These are phyloP conservation scores for Numenius arquata DNA, from an alignment of 2,113 vertebrate genomes.

Conservation along the genomic window DNA sequence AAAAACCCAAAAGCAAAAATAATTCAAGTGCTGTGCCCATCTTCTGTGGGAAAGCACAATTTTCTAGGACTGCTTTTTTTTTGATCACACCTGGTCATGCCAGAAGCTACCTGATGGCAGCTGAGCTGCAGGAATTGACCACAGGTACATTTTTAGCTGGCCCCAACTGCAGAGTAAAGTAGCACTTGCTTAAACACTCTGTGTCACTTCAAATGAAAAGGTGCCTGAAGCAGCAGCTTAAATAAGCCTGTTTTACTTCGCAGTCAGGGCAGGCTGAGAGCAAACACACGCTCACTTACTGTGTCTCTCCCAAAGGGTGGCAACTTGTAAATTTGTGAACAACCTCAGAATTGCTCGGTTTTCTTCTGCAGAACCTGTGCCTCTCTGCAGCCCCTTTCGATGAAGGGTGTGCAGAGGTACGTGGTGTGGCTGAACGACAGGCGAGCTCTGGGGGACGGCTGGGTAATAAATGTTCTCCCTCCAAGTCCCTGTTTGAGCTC, in stretches of 20 bases:
- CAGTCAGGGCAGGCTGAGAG: background rate
- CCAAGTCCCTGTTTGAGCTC: background rate
- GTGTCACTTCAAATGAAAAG: background rate
- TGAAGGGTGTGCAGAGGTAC: background rate
- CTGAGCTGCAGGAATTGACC: background rate
- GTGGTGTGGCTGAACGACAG: background rate
- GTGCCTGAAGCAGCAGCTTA: background rate
- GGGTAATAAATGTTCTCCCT: background rate
- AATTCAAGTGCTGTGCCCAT: background rate
- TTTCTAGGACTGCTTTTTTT: background rate
- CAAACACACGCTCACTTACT: background rate
- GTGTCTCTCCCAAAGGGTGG: background rate
- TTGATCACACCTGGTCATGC: background rate
- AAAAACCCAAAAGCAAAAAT: background rate
- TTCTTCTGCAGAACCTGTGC: background rate
- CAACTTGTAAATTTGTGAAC: background rate
- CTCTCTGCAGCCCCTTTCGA: background rate
- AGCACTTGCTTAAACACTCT: background rate
- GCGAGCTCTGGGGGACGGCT: background rate
- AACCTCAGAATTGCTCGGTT: accelerated
- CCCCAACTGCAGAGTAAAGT: background rate
- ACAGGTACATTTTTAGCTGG: background rate
- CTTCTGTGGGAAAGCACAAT: background rate
- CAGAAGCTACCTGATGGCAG: background rate
- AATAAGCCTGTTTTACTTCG: background rate